These are phyloP conservation scores for Raja brachyura DNA, from an alignment of 2,113 vertebrate species.

Conservation along the genomic window DNA sequence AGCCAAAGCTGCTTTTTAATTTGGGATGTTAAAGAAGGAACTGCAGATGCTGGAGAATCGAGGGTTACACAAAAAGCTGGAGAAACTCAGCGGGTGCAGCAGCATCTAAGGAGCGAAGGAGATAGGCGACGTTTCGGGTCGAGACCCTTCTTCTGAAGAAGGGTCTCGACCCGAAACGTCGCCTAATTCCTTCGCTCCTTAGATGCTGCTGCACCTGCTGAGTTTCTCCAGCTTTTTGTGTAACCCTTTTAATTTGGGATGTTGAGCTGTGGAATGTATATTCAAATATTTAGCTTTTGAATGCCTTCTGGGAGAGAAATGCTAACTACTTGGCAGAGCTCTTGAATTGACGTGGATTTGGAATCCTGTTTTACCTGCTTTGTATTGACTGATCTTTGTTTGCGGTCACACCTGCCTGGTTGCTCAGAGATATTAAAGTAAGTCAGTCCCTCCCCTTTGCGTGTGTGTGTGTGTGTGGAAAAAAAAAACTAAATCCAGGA, in stretches of 20 bases:
- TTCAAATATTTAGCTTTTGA: background rate
- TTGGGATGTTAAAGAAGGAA: background rate
- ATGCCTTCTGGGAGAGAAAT: background rate
- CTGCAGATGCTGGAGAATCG: too few species aligned
- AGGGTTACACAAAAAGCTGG: too few species aligned
- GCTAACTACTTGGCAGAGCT: background rate
- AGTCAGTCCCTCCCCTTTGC: constrained; percentile 54
- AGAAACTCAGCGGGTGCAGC: too few species aligned
- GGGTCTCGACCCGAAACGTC: too few species aligned
- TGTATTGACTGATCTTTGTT: constrained; percentile 51
- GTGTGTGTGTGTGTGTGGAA: background rate
- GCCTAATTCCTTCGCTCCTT: too few species aligned
- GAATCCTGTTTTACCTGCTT: constrained; percentile 62
- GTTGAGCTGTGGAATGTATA: background rate
- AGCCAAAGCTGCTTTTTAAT: background rate
- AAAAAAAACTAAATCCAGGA: background rate
- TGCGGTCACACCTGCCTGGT: constrained; percentile 54
- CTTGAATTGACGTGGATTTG: constrained; percentile 42
- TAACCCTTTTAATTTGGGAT: background rate
- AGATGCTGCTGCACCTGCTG: too few species aligned
- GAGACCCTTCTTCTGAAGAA: too few species aligned
- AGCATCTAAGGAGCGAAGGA: too few species aligned
- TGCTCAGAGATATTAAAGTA: constrained; percentile 50
- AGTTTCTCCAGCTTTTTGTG: too few species aligned
- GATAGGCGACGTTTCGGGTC: too few species aligned